Conservation (phyloP, 2,888 invertebrate species). For the Aelia acuminata region DNA sequence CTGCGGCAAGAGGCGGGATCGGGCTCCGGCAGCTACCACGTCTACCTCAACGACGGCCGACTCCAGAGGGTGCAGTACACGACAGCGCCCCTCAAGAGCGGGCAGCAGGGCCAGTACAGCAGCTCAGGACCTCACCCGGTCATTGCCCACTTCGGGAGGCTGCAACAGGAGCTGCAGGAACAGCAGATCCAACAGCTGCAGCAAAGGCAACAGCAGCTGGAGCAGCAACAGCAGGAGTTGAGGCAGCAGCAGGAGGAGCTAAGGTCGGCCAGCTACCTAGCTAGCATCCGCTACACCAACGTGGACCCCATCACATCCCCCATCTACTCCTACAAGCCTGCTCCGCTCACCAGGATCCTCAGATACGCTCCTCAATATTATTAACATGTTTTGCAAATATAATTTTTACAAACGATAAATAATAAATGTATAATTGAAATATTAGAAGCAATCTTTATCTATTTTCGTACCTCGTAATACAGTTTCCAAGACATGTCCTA, state of each 20-base stretch:
- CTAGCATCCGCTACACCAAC: constrained; percentile 44
- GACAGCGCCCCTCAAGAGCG: constrained; percentile 22
- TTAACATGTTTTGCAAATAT: not conserved
- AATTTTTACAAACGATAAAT: not conserved
- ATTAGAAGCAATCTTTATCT: too few relatives aligned
- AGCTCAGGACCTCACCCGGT: constrained; percentile 41
- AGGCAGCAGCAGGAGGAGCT: constrained; percentile 43
- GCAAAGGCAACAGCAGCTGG: constrained; percentile 31
- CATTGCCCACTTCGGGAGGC: constrained; percentile 46
- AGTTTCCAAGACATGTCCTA: too few relatives aligned
- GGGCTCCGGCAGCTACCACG: constrained; percentile 48
- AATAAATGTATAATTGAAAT: too few relatives aligned
- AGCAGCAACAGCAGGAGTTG: constrained; percentile 1
- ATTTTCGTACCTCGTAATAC: too few relatives aligned
- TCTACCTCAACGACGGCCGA: constrained; percentile 47
- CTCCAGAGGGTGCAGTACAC: constrained; percentile 53
- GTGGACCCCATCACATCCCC: constrained; percentile 52
- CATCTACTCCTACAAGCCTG: constrained; percentile 42
- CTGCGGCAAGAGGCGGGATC: constrained; percentile 42
- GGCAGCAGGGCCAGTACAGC: not conserved
- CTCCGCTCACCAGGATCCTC: constrained; percentile 49
- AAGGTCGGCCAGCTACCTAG: constrained; percentile 38
- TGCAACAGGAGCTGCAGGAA: constrained; percentile 34
- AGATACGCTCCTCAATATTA: constrained; percentile 50
- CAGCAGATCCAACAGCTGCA: constrained; percentile 50